phyloP scores from a whole-genome alignment of 2,888 invertebrate species.

The Chouioia cunea region DNA sequence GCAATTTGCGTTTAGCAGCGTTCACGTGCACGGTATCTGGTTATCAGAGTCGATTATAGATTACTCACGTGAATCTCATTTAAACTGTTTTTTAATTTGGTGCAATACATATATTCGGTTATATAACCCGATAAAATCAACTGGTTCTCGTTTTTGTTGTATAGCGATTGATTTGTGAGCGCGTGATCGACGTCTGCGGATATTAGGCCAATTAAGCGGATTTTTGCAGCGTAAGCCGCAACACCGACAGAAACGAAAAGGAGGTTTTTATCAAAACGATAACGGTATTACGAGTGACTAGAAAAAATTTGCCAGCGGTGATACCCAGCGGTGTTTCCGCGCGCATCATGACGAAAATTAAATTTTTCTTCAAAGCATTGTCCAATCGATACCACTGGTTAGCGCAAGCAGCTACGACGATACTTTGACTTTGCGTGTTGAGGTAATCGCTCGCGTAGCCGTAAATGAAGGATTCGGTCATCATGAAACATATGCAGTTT shows the following conservation, averaged over 20 bases:
- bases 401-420: constrained; percentile 40
- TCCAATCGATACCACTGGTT: constrained; percentile 43
- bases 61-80: too few species aligned
- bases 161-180: too few species aligned
- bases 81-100: too few species aligned
- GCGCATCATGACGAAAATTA: constrained; percentile 45
- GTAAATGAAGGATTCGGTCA: constrained; percentile 42
- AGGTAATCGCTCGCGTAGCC: constrained; percentile 47
- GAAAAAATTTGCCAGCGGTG: constrained; percentile 48
- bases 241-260: constrained; percentile 41
- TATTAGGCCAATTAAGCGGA: constrained; percentile 3
- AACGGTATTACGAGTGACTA: constrained; percentile 44
- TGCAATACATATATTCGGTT: too few species aligned
- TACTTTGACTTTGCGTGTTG: constrained; percentile 36
- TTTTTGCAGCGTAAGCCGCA: constrained; percentile 32
- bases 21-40: too few species aligned
- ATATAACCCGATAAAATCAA: too few species aligned
- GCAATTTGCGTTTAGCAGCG: too few species aligned
- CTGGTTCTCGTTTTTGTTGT: too few species aligned
- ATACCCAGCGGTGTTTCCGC: constrained; percentile 39
- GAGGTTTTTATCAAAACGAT: constrained; percentile 45
- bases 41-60: too few species aligned
- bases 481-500: constrained; percentile 42
- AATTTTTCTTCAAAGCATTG: constrained; percentile 10
- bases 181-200: too few species aligned